phyloP scores from a whole-genome alignment of 2,888 invertebrate genomes.

The Invenusta paracnida region DNA sequence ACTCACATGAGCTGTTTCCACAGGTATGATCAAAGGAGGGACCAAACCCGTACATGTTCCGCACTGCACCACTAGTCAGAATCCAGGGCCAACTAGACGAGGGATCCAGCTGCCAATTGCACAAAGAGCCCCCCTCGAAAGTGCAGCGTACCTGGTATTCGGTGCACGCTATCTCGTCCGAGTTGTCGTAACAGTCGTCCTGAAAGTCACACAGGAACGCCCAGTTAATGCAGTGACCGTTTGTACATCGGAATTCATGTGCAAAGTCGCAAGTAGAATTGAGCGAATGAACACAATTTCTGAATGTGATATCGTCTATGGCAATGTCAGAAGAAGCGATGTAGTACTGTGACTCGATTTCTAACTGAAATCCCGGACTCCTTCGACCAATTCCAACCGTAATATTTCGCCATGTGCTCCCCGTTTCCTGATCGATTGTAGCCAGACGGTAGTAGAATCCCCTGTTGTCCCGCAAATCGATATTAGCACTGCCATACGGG shows the following conservation, averaged over 20 bases:
- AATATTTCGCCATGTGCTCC: background rate
- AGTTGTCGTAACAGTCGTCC: conserved; percentile 52
- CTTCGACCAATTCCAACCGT: conserved; percentile 25
- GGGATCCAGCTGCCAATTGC: conserved; percentile 54
- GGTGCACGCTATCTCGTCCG: conserved; percentile 50
- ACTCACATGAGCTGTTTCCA: conserved; percentile 44
- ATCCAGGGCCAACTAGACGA: conserved; percentile 36
- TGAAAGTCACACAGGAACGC: conserved; percentile 51
- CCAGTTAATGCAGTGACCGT: conserved; percentile 50
- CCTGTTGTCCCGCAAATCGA: background rate
- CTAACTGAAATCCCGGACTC: conserved; percentile 41
- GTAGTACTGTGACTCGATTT: background rate
- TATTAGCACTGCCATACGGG: background rate
- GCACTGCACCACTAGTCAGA: background rate
- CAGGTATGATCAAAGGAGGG: conserved; percentile 52
- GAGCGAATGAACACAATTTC: conserved; percentile 49
- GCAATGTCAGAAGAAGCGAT: conserved; percentile 49
- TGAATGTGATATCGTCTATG: conserved; percentile 52
- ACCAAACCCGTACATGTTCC: conserved; percentile 47
- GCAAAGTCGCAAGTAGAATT: conserved; percentile 42
- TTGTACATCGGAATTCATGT: conserved; percentile 49
- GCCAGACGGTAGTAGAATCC: background rate
- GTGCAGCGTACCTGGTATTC: conserved; percentile 47
- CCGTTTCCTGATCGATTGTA: background rate
- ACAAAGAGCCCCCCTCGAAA: conserved; percentile 52